Evolutionary conservation across 1,140 invertebrate species (phyloP), one percentile per base, ranked within the genome.

Genomic region (Ceratosolen fusciceps): DNA sequence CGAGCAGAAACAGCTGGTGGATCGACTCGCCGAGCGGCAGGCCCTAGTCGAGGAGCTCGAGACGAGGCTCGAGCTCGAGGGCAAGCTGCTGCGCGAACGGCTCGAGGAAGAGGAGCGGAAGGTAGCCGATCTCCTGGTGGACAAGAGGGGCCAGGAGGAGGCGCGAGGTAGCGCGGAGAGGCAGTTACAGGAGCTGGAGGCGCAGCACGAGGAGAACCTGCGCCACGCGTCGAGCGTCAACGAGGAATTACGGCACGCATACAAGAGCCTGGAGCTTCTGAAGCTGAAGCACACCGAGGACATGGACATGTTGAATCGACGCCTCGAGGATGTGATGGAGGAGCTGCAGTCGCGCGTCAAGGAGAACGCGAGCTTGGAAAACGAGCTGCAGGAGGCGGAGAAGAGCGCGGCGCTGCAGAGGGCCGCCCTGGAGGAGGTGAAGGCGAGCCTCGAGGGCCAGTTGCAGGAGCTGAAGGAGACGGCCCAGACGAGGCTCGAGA

Each of bases 401-500:
- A 89, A 87, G 26, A 83, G 85, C 0, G 73, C 74, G 21, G 9
- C 84, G 0, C 31, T 87, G 12, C 71, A 58, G 0, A 70, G 82
- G 19, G 83, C 83, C 65, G n/a, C 86, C 4, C 81, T 83, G 0
- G 84, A 86, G 47, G 85, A 86, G 10, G 37, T 74, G 7, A 87
- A 86, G 52, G 19, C 71, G 3, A 71, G 65, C 8, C 70, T 88
- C 0, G 86, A 89, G 26, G 43, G 62, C 1, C 87, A 82, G 71
- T 31, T 90, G 21, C 68, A 14, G 0, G 85, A 89, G 10, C 49
- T 91, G 21, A 85, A 90, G 56, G 77, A 81, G 0, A 88, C 87
- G 12, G 74, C 82, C 2, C 85, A 87, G 60, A 72, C 75, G 4
- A 88, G 88, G 72, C 84, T 93, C 34, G 94, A 95, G 72, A 95